Evolutionary conservation across 2,113 vertebrate species (phyloP), one percentile per base, ranked within the genome.

Genomic region (Apodemus sylvaticus): DNA sequence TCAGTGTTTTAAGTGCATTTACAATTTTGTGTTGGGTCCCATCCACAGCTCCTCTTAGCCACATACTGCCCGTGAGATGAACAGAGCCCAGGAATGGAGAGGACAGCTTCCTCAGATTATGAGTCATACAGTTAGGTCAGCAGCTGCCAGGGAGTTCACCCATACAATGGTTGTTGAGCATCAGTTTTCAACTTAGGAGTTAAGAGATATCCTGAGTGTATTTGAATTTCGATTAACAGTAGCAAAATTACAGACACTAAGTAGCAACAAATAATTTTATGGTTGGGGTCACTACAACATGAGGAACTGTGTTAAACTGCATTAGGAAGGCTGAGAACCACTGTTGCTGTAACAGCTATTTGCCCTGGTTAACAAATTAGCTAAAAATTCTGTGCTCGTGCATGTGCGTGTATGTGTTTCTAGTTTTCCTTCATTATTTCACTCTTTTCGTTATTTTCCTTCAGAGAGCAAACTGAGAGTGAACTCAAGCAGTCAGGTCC

Each of bases 401-500:
- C 34, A 31, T 68, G 68, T 39, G 36, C 39, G n/a, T 39, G 8
- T 73, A n/a, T 73, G 16, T 39, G 70, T 22, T 73, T 73, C 91
- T 91, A 71, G 48, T 86, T 29, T n/a, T n/a, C n/a, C n/a, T n/a
- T n/a, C n/a, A n/a, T n/a, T n/a, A 94, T 95, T 55, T 81, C 70
- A 26, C 68, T 88, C 51, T 86, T 87, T 94, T 78, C 64, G 31
- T 95, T 10, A 85, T 93, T 97, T 97, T 71, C 9, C 2, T 98
- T 92, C 64, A 98, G 98, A 98, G 93, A 98, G 98, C 96, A 96
- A 96, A 73, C 95, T 99, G 14, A 77, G 0, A 26, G 92, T 99
- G 79, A 87, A 96, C 64, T n/a, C 19, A 0, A 13, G 60, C 58
- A 92, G 86, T 51, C 97, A 85, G 45, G 86, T 89, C 24, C 64